phyloP scores from a whole-genome alignment of 2,113 vertebrate species.

The Ciconia maguari region DNA sequence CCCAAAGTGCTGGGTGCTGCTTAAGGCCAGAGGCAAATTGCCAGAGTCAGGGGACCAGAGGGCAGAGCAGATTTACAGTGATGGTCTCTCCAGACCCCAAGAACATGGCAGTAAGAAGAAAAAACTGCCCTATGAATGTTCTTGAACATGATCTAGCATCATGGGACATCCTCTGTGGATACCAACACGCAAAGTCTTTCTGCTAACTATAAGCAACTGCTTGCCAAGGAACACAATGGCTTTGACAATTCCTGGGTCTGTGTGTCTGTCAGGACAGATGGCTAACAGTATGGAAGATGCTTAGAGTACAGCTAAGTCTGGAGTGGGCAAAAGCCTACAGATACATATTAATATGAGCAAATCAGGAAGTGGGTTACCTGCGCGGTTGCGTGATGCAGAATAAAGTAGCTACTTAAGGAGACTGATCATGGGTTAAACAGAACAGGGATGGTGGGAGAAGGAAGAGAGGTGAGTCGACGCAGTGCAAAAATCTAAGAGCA shows the following conservation, averaged over 20 bases:
- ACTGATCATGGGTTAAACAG: neutral
- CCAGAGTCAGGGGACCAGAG: neutral
- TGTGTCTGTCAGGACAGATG: neutral
- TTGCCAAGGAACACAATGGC: neutral
- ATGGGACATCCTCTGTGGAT: accelerated
- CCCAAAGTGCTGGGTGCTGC: neutral
- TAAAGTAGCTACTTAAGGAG: neutral
- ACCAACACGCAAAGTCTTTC: neutral
- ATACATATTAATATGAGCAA: neutral
- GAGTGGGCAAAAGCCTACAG: neutral
- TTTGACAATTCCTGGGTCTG: neutral
- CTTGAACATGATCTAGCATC: neutral
- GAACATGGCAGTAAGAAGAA: neutral
- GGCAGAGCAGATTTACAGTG: neutral
- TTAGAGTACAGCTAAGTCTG: neutral
- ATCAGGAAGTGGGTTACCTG: neutral
- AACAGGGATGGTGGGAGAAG: neutral
- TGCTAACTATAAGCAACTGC: neutral
- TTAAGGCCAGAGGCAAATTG: neutral
- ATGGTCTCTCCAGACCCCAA: neutral
- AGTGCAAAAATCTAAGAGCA: neutral
- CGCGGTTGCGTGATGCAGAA: accelerated
- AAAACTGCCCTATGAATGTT: neutral
- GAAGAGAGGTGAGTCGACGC: neutral
- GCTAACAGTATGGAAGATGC: neutral